Percentiles rank a stretch among this genome's conserved stretches.
Conservation (phyloP, 2,113 vertebrate genomes). For the Oryctolagus cuniculus region DNA sequence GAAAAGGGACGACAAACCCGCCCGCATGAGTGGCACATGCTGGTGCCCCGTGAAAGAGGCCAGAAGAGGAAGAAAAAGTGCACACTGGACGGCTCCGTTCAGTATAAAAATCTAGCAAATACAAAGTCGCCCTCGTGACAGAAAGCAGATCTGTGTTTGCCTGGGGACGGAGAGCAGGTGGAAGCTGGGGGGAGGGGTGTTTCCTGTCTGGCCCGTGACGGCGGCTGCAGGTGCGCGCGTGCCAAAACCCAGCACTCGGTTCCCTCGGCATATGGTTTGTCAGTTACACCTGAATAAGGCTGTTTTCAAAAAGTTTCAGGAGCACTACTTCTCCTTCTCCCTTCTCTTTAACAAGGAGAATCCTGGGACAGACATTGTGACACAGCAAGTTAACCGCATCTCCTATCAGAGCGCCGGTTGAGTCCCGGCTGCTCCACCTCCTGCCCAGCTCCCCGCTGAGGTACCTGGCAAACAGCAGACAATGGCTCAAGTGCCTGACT, state of each 20-base stretch:
- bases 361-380: too few species aligned
- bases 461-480: too few species aligned
- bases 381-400: too few species aligned
- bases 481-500: too few species aligned
- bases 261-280: not conserved
- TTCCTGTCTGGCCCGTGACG: not conserved
- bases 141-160: not conserved
- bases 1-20: not conserved
- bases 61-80: not conserved
- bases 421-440: too few species aligned
- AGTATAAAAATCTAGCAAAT: not conserved
- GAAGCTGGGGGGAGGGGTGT: not conserved
- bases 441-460: too few species aligned
- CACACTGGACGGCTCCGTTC: too few species aligned
- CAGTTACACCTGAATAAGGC: not conserved
- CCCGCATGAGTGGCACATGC: too few species aligned
- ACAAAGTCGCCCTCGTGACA: too few species aligned
- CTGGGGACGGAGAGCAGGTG: not conserved
- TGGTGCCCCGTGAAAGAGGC: not conserved
- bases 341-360: not conserved
- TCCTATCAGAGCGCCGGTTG: too few species aligned
- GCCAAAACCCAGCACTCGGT: accelerated
- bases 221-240: not conserved
- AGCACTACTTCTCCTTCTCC: not conserved
- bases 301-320: not conserved